Conservation (phyloP, 1,140 invertebrate genomes). For the Sesamia nonagrioides region DNA sequence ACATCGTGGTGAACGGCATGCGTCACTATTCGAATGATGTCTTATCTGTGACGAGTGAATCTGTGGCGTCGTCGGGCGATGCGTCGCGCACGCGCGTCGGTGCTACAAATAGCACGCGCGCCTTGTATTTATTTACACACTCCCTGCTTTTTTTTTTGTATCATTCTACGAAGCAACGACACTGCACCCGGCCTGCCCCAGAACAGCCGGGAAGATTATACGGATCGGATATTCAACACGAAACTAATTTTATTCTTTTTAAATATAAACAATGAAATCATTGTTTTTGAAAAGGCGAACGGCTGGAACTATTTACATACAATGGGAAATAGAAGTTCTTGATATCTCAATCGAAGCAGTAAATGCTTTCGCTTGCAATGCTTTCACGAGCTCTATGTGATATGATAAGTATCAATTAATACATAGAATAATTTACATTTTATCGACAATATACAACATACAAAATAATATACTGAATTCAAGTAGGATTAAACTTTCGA, state of each 20-base stretch:
- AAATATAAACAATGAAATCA: slow-evolving; percentile 39
- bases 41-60: slow-evolving; percentile 44
- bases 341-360: slow-evolving; percentile 11
- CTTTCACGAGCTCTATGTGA: background rate
- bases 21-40: slow-evolving; percentile 38
- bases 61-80: slow-evolving; percentile 50
- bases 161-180: slow-evolving; percentile 48
- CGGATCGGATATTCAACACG: slow-evolving; percentile 6
- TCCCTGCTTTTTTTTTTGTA: slow-evolving; percentile 66
- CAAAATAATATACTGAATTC: no score
- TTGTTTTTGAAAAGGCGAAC: slow-evolving; percentile 18
- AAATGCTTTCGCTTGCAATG: slow-evolving; percentile 7
- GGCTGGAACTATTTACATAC: slow-evolving; percentile 2
- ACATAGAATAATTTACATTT: background rate
- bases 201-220: background rate
- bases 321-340: slow-evolving; percentile 19
- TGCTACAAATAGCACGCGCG: slow-evolving; percentile 76
- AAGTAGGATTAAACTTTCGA: no score
- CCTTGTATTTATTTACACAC: slow-evolving; percentile 74
- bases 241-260: slow-evolving; percentile 22
- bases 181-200: slow-evolving; percentile 20
- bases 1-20: background rate
- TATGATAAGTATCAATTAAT: background rate
- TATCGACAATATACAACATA: background rate
- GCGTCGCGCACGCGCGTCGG: slow-evolving; percentile 67